Conservation (phyloP, 2,888 invertebrate species). For the Phalera bucephala region DNA sequence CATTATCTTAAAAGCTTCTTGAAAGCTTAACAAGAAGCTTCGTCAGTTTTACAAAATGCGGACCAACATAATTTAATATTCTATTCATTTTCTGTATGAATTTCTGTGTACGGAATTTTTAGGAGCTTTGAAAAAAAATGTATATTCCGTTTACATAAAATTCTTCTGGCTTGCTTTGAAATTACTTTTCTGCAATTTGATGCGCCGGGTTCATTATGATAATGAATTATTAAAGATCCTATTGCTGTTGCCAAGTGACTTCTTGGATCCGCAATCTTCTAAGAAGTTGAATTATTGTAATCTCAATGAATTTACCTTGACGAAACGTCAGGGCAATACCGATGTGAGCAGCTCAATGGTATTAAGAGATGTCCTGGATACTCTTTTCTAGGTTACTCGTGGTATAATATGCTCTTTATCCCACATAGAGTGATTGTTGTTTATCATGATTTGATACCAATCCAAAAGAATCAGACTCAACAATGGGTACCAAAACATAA, state of each 20-base stretch:
- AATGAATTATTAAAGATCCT: slow-evolving; percentile 1
- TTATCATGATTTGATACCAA: no score
- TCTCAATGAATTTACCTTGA: no score
- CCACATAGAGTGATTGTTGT: no score
- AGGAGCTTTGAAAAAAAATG: slow-evolving; percentile 55
- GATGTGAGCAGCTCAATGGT: no score
- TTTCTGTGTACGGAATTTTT: slow-evolving; percentile 66
- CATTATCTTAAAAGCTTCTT: slow-evolving; percentile 81
- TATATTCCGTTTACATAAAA: slow-evolving; percentile 36
- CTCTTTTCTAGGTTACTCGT: no score
- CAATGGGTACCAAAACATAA: slow-evolving; percentile 48
- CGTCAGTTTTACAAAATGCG: slow-evolving; percentile 77
- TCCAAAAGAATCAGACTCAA: no score
- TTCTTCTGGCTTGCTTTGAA: slow-evolving; percentile 20
- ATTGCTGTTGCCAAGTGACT: no score
- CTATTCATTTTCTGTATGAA: slow-evolving; percentile 78
- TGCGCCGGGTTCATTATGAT: background rate
- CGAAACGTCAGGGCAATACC: no score
- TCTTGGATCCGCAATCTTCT: no score
- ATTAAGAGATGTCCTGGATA: no score
- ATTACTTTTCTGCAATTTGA: slow-evolving; percentile 27
- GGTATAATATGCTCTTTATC: no score
- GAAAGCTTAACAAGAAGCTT: slow-evolving; percentile 78
- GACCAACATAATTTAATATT: slow-evolving; percentile 80
- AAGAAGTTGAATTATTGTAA: no score